A percentile compares a stretch with the other conserved stretches of the same genome.
Evolutionary conservation across 2,888 invertebrate genomes (phyloP).

Genomic region (Sesia bembeciformis): DNA sequence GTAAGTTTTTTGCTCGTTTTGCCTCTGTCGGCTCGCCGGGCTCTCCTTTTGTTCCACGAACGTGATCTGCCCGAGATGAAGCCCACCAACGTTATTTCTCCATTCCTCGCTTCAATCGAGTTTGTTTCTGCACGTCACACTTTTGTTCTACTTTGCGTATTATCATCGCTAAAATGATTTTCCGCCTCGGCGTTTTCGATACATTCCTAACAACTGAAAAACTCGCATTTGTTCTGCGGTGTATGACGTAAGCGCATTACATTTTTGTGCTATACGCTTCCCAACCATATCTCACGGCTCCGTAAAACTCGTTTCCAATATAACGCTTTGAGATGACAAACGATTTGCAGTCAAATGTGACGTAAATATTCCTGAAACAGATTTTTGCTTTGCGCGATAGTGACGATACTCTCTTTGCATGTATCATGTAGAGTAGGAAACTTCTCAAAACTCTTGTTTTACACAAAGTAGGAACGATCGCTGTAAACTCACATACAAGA

Average conservation of each 20-base stretch:
- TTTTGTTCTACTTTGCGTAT: conserved; percentile 39
- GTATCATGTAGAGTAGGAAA: too few species aligned
- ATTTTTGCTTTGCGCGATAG: conserved; percentile 11
- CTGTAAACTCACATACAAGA: too few species aligned
- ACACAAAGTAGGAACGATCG: too few species aligned
- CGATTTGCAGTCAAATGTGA: conserved; percentile 36
- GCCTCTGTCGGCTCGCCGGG: conserved; percentile 43
- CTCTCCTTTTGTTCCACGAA: conserved; percentile 63
- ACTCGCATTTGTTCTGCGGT: conserved; percentile 45
- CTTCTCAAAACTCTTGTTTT: too few species aligned
- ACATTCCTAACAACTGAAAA: conserved; percentile 20
- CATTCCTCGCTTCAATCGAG: conserved; percentile 50
- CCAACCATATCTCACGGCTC: conserved; percentile 42
- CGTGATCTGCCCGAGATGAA: conserved; percentile 68
- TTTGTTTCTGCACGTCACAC: conserved; percentile 51
- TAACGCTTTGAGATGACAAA: conserved; percentile 43
- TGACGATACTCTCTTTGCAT: too few species aligned
- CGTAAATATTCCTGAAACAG: conserved; percentile 31
- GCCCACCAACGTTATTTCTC: conserved; percentile 56
- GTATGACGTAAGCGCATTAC: conserved; percentile 47
- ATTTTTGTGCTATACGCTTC: conserved; percentile 43
- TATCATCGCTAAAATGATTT: conserved; percentile 43
- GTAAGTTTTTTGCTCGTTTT: conserved; percentile 53
- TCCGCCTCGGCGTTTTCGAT: conserved; percentile 25
- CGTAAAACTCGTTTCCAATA: conserved; percentile 47